Percentiles rank a stretch among this genome's conserved stretches.
These are phyloP conservation scores for Channa striata DNA, from an alignment of 2,797 vertebrate genomes.

Conservation along the genomic window DNA sequence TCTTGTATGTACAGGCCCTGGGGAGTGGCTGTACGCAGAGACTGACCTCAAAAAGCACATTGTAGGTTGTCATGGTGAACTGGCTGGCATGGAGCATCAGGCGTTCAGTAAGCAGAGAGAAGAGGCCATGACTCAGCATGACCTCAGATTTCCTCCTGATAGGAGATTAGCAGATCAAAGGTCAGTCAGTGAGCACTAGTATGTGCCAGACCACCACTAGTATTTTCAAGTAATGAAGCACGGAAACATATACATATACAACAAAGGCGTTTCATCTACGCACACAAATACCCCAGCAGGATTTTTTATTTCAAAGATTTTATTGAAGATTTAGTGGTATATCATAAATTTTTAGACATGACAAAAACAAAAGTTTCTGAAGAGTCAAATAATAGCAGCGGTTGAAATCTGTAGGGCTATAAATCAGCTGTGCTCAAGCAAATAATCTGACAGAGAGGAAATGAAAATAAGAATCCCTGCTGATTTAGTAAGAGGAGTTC, in stretches of 20 bases:
- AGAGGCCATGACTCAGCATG: slow-evolving; percentile 96
- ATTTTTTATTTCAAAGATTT: slow-evolving; percentile 13
- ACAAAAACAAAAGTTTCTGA: slow-evolving; percentile 20
- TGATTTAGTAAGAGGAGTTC: slow-evolving; percentile 32
- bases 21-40: not conserved
- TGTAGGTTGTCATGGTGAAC: slow-evolving; percentile 97
- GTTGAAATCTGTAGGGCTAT: slow-evolving; percentile 19
- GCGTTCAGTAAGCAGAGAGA: slow-evolving; percentile 94
- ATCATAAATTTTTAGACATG: not conserved
- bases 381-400: slow-evolving; percentile 16
- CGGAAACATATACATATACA: not conserved
- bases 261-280: not conserved
- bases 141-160: slow-evolving; percentile 96
- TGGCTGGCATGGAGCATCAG: slow-evolving; percentile 93
- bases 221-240: not conserved
- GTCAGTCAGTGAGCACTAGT: slow-evolving; percentile 33
- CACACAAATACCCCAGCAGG: not conserved
- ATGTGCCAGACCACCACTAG: slow-evolving; percentile 9
- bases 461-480: slow-evolving; percentile 61
- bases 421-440: slow-evolving; percentile 47
- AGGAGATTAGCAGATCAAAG: slow-evolving; percentile 46
- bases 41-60: slow-evolving; percentile 96
- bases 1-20: not conserved
- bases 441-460: slow-evolving; percentile 52
- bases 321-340: not conserved